phyloP scores from a whole-genome alignment of 2,888 invertebrate species.

The Anaspis maculata region DNA sequence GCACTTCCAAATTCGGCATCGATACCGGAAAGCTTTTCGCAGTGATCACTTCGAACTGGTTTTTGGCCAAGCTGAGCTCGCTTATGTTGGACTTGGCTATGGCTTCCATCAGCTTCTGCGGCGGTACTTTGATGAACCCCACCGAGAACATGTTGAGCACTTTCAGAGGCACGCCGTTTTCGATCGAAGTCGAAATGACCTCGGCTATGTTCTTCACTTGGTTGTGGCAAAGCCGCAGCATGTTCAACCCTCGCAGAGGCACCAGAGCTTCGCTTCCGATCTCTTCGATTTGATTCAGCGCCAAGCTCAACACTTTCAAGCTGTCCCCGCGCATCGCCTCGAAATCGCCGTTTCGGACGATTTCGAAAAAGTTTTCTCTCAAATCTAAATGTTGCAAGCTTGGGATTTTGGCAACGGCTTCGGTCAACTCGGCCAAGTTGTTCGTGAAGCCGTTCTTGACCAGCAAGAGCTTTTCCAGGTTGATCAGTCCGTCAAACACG shows the following conservation, averaged over 20 bases:
- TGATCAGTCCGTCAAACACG: constrained; percentile 46
- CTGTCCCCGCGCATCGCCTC: constrained; percentile 41
- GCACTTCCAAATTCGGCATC: constrained; percentile 47
- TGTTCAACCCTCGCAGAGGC: constrained; percentile 42
- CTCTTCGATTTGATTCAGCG: constrained; percentile 47
- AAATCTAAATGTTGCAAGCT: constrained; percentile 46
- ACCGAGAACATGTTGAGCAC: constrained; percentile 46
- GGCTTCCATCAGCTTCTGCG: constrained; percentile 42
- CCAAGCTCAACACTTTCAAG: constrained; percentile 44
- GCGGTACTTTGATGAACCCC: constrained; percentile 48
- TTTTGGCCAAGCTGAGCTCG: constrained; percentile 44
- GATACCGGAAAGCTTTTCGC: constrained; percentile 44
- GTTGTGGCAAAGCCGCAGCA: constrained; percentile 48
- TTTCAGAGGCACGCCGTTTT: constrained; percentile 40
- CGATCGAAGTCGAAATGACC: constrained; percentile 26
- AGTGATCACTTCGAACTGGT: constrained; percentile 49
- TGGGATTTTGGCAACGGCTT: constrained; percentile 38
- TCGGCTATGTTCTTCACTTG: constrained; percentile 40
- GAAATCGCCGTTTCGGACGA: constrained; percentile 43
- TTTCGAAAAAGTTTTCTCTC: constrained; percentile 47
- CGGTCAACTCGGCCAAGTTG: constrained; percentile 41
- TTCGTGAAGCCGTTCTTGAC: constrained; percentile 48
- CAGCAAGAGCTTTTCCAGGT: constrained; percentile 45
- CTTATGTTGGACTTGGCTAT: constrained; percentile 47
- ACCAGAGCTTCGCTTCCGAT: constrained; percentile 47